Conservation (phyloP, 2,888 invertebrate species). For the Punctoribates punctum region DNA sequence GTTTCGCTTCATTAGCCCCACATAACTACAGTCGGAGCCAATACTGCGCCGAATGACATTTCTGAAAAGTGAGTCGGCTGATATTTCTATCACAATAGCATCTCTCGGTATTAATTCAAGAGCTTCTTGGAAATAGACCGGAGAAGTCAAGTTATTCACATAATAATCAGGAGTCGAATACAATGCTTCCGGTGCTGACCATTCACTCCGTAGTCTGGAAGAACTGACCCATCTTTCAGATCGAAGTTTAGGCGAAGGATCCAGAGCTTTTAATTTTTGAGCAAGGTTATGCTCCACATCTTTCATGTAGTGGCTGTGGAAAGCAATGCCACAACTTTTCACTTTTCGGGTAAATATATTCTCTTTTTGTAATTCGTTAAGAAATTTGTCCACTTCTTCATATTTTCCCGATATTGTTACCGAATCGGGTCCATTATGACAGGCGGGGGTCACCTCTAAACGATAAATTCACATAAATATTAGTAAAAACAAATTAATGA, state of each 20-base stretch:
- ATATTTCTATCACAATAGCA: constrained; percentile 85
- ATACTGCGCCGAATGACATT: constrained; percentile 84
- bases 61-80: constrained; percentile 91
- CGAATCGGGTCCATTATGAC: constrained; percentile 89
- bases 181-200: constrained; percentile 72
- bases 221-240: constrained; percentile 83
- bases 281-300: constrained; percentile 74
- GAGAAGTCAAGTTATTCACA: constrained; percentile 89
- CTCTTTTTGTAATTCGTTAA: constrained; percentile 71
- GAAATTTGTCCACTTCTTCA: constrained; percentile 64
- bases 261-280: constrained; percentile 55
- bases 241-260: constrained; percentile 73
- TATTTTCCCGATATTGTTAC: constrained; percentile 89
- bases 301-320: constrained; percentile 87
- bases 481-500: too few relatives aligned
- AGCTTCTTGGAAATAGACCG: constrained; percentile 87
- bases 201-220: constrained; percentile 79
- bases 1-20: constrained; percentile 74
- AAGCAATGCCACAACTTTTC: constrained; percentile 82
- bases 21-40: constrained; percentile 67
- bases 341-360: constrained; percentile 77
- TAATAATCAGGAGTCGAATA: constrained; percentile 87
- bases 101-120: constrained; percentile 75
- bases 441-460: constrained; percentile 77
- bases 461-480: too few relatives aligned